A percentile compares a stretch with the other conserved stretches of the same genome.
phyloP scores from a whole-genome alignment of 2,113 vertebrate species.

The Dolichallabes microphthalmus region DNA sequence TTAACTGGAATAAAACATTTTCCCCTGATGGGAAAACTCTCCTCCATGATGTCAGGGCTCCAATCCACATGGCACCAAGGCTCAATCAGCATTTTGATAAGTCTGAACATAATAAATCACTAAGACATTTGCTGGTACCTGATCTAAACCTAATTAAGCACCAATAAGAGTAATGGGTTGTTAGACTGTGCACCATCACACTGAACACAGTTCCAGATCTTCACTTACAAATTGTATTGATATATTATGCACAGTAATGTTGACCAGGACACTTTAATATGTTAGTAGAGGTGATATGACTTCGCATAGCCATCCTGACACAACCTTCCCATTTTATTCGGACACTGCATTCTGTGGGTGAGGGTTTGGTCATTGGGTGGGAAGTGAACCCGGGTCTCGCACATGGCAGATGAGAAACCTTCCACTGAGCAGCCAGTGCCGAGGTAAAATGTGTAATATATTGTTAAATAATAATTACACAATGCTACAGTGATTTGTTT shows the following conservation, averaged over 20 bases:
- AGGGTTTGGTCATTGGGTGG: too few relatives aligned
- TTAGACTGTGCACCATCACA: background rate
- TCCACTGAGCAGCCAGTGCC: too few relatives aligned
- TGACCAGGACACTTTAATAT: background rate
- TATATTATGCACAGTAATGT: background rate
- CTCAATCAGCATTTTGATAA: background rate
- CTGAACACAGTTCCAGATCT: background rate
- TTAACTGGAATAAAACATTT: background rate
- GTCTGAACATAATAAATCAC: conserved; percentile 1
- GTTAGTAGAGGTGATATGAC: background rate
- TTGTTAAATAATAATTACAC: background rate
- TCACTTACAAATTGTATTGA: background rate
- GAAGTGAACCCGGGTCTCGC: too few relatives aligned
- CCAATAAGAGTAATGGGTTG: background rate
- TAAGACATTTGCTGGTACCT: background rate
- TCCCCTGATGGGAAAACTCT: background rate
- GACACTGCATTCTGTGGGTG: too few relatives aligned
- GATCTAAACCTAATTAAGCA: background rate
- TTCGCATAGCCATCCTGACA: too few relatives aligned
- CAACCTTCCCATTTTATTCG: too few relatives aligned
- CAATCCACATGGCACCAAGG: background rate
- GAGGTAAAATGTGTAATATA: background rate
- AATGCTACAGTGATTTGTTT: background rate
- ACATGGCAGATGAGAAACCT: too few relatives aligned
- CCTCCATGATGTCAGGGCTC: background rate